A percentile compares a stretch with the other conserved stretches of the same genome.
Evolutionary conservation across 2,113 vertebrate species (phyloP).

Genomic region (Caloenas nicobarica): DNA sequence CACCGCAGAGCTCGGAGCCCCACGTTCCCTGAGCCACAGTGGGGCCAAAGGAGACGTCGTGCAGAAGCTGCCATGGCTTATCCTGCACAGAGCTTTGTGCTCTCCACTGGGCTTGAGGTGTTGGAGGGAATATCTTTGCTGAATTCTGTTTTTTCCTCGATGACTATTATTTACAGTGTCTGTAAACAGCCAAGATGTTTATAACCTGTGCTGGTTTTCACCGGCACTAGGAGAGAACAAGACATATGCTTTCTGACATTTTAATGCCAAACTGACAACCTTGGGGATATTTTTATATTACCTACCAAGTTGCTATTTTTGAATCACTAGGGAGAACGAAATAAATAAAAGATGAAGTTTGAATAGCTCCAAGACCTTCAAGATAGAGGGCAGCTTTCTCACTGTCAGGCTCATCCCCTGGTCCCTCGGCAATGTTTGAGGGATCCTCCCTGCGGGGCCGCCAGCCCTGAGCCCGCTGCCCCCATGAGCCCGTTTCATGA

Average conservation of each 20-base stretch:
- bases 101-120: too few species aligned
- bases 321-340: not conserved
- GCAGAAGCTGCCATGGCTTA: too few species aligned
- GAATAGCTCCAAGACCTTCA: not conserved
- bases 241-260: conserved; percentile 49
- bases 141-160: conserved; percentile 4
- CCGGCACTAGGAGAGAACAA: not conserved
- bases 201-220: not conserved
- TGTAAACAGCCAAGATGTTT: not conserved
- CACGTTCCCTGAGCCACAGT: too few species aligned
- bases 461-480: not conserved
- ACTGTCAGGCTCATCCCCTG: not conserved
- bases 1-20: too few species aligned
- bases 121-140: too few species aligned
- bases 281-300: conserved; percentile 40
- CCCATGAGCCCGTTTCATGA: not conserved
- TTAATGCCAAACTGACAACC: conserved; percentile 37
- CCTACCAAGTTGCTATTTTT: conserved; percentile 7
- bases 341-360: conserved; percentile 47
- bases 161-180: not conserved
- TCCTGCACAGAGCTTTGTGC: too few species aligned
- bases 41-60: too few species aligned
- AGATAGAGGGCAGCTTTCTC: not conserved
- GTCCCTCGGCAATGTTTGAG: fast-evolving
- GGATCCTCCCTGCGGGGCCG: fast-evolving